Evolutionary conservation across 2,113 vertebrate species (phyloP).

Genomic region (Thamnophis sirtalis): DNA sequence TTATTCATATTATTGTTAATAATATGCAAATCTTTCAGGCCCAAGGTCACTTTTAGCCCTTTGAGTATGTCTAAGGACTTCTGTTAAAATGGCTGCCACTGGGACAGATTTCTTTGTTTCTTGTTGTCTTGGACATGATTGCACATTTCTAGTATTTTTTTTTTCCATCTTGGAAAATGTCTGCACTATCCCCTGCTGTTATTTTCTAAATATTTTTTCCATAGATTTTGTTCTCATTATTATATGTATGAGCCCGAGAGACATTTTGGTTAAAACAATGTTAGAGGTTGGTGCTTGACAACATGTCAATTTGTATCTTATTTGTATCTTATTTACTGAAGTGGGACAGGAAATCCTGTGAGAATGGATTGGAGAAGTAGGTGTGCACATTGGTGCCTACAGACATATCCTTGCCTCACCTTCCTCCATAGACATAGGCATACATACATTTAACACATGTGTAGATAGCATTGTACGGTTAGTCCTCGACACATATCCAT

Average conservation of each 20-base stretch:
- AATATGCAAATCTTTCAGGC: background rate
- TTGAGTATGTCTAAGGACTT: background rate
- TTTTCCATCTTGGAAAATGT: background rate
- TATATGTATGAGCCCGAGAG: background rate
- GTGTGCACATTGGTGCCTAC: background rate
- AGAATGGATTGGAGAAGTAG: background rate
- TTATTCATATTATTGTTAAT: background rate
- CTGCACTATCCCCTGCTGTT: background rate
- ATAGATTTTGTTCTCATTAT: background rate
- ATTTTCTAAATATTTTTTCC: background rate
- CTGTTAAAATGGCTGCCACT: background rate
- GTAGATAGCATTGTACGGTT: background rate
- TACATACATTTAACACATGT: background rate
- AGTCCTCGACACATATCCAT: background rate
- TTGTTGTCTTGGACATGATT: background rate
- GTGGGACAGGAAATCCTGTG: background rate
- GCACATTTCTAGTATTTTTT: background rate
- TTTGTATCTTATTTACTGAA: background rate
- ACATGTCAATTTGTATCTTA: background rate
- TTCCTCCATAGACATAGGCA: background rate
- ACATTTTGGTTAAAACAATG: background rate
- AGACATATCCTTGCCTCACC: background rate
- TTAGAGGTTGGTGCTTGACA: background rate
- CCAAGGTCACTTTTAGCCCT: background rate
- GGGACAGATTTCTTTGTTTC: background rate